phyloP scores from a whole-genome alignment of 2,888 invertebrate species.

The Choristoneura rosaceana region DNA sequence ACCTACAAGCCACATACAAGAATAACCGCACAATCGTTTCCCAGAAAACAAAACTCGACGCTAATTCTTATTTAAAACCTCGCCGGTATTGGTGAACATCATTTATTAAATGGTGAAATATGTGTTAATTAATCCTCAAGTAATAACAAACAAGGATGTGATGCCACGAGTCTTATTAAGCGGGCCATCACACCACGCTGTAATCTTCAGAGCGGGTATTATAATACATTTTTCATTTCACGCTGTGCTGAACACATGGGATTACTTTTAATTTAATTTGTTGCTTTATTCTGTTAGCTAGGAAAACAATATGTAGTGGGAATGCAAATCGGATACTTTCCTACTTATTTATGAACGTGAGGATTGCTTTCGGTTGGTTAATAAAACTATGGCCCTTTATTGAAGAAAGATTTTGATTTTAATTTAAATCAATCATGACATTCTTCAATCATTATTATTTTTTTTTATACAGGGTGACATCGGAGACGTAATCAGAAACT shows the following conservation, averaged over 20 bases:
- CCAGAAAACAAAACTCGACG: not conserved
- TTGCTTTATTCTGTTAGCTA: slow-evolving; percentile 41
- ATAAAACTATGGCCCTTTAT: not conserved
- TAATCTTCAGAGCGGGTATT: slow-evolving; percentile 49
- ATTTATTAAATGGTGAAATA: slow-evolving; percentile 8
- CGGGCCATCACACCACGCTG: slow-evolving; percentile 9
- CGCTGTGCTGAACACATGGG: slow-evolving; percentile 59
- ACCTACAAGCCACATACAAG: too few species aligned
- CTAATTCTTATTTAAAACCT: not conserved
- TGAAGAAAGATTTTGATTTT: too few species aligned
- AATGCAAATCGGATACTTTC: slow-evolving; percentile 3
- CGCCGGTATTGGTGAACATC: not conserved
- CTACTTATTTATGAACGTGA: not conserved
- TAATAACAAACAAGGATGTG: slow-evolving; percentile 7
- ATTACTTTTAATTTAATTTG: slow-evolving; percentile 62
- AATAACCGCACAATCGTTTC: not conserved
- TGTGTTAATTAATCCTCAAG: slow-evolving; percentile 15
- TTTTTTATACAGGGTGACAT: too few species aligned
- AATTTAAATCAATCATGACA: too few species aligned
- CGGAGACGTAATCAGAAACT: too few species aligned
- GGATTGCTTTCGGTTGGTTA: not conserved
- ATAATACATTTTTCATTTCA: slow-evolving; percentile 72
- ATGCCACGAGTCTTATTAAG: not conserved
- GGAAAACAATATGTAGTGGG: slow-evolving; percentile 5
- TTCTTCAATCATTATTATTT: too few species aligned